These are phyloP conservation scores for Prinia subflava DNA, from an alignment of 2,113 vertebrate species.

Conservation along the genomic window DNA sequence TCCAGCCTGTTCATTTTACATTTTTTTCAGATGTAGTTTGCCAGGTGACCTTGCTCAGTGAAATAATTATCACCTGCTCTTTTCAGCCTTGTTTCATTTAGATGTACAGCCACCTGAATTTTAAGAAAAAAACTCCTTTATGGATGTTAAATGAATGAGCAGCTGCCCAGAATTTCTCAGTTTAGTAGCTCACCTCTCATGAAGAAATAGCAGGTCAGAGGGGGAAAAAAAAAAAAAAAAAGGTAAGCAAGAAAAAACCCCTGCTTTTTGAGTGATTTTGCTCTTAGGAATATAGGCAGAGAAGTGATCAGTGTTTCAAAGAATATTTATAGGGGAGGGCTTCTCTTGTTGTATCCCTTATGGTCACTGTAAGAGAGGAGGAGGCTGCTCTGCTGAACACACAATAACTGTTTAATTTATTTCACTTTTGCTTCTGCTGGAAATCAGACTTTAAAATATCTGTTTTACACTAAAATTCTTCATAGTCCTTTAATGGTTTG, in stretches of 20 bases:
- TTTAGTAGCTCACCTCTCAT: not conserved
- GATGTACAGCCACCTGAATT: not conserved
- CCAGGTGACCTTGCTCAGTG: not conserved
- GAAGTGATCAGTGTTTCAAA: not conserved
- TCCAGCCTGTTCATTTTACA: not conserved
- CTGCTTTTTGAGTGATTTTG: not conserved
- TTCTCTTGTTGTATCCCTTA: not conserved
- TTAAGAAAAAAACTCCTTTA: not conserved
- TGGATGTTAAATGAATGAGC: not conserved
- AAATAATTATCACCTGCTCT: not conserved
- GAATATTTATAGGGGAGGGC: not conserved
- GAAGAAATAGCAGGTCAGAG: not conserved
- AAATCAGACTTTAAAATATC: not conserved
- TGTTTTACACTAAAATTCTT: not conserved
- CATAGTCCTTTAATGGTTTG: not conserved
- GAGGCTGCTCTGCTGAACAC: not conserved
- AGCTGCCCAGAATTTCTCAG: not conserved
- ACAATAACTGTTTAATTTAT: not conserved
- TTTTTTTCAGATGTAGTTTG: not conserved
- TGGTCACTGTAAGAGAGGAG: not conserved
- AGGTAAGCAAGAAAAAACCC: not conserved
- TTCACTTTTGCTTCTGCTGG: not conserved
- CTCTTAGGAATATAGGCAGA: not conserved
- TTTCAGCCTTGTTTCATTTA: not conserved
- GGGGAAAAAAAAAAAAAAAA: no score